Percentiles rank a stretch among this genome's conserved stretches.
Evolutionary conservation across 2,797 vertebrate species (phyloP).

Genomic region (Megalops cyprinoides): DNA sequence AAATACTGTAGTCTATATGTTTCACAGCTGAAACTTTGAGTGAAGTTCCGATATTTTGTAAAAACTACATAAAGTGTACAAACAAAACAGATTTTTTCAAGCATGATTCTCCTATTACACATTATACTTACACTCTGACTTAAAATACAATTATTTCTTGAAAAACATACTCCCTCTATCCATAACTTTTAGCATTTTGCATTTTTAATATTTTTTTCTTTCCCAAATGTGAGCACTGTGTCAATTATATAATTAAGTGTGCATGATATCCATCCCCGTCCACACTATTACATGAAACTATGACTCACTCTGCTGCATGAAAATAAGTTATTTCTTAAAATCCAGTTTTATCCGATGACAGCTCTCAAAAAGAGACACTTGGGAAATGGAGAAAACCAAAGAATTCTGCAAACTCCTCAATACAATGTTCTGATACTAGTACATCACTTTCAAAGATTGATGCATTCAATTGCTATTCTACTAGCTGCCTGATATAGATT

Average conservation of each 20-base stretch:
- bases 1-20: not conserved
- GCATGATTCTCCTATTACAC: too few relatives aligned
- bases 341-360: not conserved
- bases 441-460: not conserved
- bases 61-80: too few relatives aligned
- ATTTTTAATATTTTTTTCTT: not conserved
- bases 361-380: not conserved
- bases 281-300: not conserved
- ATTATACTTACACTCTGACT: too few relatives aligned
- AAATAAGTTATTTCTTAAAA: not conserved
- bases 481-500: too few relatives aligned
- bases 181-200: not conserved
- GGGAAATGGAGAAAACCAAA: not conserved
- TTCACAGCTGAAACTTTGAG: not conserved
- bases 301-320: not conserved
- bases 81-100: too few relatives aligned
- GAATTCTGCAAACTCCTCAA: not conserved
- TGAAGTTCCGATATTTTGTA: not conserved
- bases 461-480: not conserved
- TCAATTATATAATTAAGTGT: not conserved
- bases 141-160: too few relatives aligned
- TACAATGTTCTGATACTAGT: not conserved
- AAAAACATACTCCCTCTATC: not conserved
- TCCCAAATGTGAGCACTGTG: not conserved
- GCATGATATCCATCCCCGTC: not conserved